phyloP scores from a whole-genome alignment of 35 echinoderm and acorn worm genomes.

The Heliocidaris tuberculata region DNA sequence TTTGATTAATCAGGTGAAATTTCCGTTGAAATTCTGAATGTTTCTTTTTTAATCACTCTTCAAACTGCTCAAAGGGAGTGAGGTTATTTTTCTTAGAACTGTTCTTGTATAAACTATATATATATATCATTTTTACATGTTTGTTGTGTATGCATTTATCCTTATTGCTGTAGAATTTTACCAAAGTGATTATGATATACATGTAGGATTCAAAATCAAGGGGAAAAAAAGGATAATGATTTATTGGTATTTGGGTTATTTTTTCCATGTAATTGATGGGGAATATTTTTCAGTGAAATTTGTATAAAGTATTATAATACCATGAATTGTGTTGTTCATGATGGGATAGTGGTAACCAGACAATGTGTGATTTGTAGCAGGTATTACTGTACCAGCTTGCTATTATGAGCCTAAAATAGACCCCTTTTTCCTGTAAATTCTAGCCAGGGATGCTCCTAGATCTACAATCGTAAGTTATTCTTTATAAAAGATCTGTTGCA shows the following conservation, averaged over 20 bases:
- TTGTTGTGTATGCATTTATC: neutral
- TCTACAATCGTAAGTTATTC: neutral
- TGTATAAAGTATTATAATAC: neutral
- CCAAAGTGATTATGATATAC: conserved; percentile 9
- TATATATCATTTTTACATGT: conserved; percentile 14
- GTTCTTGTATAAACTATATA: conserved; percentile 5
- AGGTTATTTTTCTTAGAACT: neutral
- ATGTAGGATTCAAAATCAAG: neutral
- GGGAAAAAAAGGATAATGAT: neutral
- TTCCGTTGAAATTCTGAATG: neutral
- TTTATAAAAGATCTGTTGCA: neutral
- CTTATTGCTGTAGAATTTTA: conserved; percentile 18
- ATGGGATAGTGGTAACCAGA: no score
- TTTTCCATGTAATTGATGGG: neutral
- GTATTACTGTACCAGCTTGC: no score
- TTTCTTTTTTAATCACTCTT: neutral
- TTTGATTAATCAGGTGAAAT: neutral
- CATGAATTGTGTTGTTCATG: neutral
- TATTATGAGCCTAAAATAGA: no score
- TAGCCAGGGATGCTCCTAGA: neutral
- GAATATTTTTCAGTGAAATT: neutral
- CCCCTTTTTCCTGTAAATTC: neutral
- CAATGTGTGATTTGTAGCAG: neutral
- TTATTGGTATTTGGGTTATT: neutral
- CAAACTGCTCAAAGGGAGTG: neutral